Conservation (phyloP, 30 jellyfish, hydroid and myxozoan genomes). For the Chrysaora quinquecirrha region DNA sequence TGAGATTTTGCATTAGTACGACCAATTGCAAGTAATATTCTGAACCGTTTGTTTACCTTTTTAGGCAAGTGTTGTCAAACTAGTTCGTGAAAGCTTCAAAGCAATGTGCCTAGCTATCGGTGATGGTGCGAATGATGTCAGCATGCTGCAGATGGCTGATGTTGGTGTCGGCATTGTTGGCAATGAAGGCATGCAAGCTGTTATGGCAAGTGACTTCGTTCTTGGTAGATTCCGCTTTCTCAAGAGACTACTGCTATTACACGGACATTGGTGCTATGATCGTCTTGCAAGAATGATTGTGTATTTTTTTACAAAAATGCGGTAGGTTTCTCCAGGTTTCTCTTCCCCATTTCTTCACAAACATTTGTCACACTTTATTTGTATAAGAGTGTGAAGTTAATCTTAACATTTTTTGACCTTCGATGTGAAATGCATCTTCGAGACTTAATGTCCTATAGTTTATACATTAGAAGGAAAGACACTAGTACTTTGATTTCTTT, state of each 20-base stretch:
- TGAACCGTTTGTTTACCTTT: background rate
- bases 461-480: too few species aligned
- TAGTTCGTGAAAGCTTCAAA: conserved; percentile 78
- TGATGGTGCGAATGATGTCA: conserved; percentile 99
- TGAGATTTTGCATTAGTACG: too few species aligned
- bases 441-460: too few species aligned
- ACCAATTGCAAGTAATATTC: too few species aligned
- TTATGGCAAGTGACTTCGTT: conserved; percentile 95
- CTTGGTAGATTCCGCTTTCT: conserved; percentile 83
- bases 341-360: too few species aligned
- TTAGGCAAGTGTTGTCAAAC: conserved; percentile 87
- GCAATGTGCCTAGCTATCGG: conserved; percentile 96
- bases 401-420: too few species aligned
- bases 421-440: too few species aligned
- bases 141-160: conserved; percentile 98
- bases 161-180: conserved; percentile 99
- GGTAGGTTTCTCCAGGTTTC: conserved; percentile 67
- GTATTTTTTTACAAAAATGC: conserved; percentile 95
- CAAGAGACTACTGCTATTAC: conserved; percentile 75
- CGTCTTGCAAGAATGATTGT: conserved; percentile 94
- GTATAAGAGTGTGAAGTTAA: too few species aligned
- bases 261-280: conserved; percentile 94
- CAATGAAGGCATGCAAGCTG: conserved; percentile 98
- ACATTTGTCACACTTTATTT: too few species aligned
- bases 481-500: too few species aligned